These are phyloP conservation scores for Gambusia holbrooki DNA, from an alignment of 2,113 vertebrate species.

Conservation along the genomic window DNA sequence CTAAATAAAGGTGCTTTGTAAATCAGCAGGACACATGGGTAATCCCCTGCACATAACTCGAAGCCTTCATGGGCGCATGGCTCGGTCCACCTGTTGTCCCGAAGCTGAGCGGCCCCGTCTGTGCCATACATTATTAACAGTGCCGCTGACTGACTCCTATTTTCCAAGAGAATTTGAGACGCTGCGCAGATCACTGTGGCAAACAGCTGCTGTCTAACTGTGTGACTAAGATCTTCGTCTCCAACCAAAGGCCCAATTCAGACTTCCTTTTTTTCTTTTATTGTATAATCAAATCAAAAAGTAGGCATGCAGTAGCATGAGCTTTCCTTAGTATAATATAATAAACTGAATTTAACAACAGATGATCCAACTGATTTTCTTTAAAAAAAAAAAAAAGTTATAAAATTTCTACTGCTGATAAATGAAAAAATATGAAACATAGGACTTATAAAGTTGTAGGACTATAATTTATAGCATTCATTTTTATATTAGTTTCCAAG, in stretches of 20 bases:
- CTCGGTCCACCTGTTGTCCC: slow-evolving; percentile 77
- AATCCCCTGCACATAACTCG: slow-evolving; percentile 68
- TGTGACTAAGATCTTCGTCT: slow-evolving; percentile 51
- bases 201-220: slow-evolving; percentile 70
- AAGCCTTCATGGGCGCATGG: slow-evolving; percentile 55
- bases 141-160: slow-evolving; percentile 68
- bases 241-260: slow-evolving; percentile 7
- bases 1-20: slow-evolving; percentile 82
- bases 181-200: slow-evolving; percentile 66
- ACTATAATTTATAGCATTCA: not conserved
- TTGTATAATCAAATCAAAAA: not conserved
- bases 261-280: not conserved
- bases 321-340: not conserved
- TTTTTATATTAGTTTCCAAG: not conserved
- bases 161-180: slow-evolving; percentile 80
- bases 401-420: not conserved
- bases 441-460: not conserved
- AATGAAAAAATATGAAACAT: not conserved
- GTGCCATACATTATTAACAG: slow-evolving; percentile 78
- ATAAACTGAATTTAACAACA: not conserved
- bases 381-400: no score
- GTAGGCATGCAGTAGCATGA: not conserved
- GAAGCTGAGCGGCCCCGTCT: slow-evolving; percentile 50
- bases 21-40: slow-evolving; percentile 72
- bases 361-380: no score